phyloP scores from a whole-genome alignment of 2,888 invertebrate genomes.

The Terebella lapidaria region DNA sequence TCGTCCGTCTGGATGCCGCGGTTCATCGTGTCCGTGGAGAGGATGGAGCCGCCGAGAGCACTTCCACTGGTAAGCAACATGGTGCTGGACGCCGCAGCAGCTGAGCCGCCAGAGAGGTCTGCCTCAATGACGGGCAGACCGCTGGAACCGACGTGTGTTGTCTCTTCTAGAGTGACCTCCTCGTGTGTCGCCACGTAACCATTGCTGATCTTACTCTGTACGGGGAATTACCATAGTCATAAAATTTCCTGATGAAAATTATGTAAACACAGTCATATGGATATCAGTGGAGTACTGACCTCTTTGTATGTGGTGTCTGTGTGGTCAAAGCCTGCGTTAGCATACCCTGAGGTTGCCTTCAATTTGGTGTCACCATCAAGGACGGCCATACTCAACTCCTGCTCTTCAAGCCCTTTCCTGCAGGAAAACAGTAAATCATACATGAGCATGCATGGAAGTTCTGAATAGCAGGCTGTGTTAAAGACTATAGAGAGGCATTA shows the following conservation, averaged over 20 bases:
- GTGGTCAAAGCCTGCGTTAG: not conserved
- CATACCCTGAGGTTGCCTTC: not conserved
- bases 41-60: not conserved
- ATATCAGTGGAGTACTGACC: no score
- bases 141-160: not conserved
- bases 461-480: no score
- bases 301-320: no score
- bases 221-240: no score
- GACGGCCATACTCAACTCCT: not conserved
- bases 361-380: not conserved
- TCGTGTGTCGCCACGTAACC: not conserved
- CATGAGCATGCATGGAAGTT: no score
- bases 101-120: no score
- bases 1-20: not conserved
- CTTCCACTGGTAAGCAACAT: constrained; percentile 3
- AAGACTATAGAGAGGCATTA: no score
- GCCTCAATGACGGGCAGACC: not conserved
- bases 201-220: no score
- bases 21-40: not conserved
- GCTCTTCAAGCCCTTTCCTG: not conserved
- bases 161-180: not conserved
- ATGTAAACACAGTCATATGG: no score
- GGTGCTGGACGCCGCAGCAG: constrained; percentile 3
- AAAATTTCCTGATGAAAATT: no score
- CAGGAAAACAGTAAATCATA: no score